Conservation (phyloP, 2,113 vertebrate genomes). For the Lophura nycthemera region DNA sequence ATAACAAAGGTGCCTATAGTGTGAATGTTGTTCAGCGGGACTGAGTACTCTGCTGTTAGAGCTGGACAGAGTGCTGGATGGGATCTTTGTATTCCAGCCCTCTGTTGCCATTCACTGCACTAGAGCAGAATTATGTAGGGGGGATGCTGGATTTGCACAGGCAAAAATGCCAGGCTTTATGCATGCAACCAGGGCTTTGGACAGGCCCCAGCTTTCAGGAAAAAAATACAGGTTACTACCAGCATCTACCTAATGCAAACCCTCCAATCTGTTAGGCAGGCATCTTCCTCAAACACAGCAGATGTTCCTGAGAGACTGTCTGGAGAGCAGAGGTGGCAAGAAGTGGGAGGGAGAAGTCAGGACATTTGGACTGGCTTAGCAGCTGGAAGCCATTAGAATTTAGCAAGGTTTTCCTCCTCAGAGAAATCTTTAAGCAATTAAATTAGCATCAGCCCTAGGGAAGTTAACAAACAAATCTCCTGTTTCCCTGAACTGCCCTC, state of each 20-base stretch:
- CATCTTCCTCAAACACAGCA: conserved; percentile 19
- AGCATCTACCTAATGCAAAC: neutral
- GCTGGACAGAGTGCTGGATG: neutral
- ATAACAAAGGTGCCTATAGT: conserved; percentile 51
- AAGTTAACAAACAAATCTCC: conserved; percentile 19
- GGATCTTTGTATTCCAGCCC: neutral
- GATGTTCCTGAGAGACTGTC: neutral
- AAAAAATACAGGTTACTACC: neutral
- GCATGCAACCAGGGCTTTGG: neutral
- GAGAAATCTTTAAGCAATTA: conserved; percentile 43
- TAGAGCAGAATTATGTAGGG: neutral
- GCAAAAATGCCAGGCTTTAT: neutral
- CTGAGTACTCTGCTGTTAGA: neutral
- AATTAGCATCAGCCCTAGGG: conserved; percentile 26
- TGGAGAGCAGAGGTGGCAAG: neutral
- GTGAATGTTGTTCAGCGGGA: conserved; percentile 1
- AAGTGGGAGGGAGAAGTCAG: neutral
- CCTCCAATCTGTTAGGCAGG: neutral
- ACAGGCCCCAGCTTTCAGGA: neutral
- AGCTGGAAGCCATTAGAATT: conserved; percentile 53
- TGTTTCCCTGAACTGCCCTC: neutral
- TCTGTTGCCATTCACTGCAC: neutral
- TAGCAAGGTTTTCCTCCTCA: conserved; percentile 23
- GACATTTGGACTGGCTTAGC: conserved; percentile 23
- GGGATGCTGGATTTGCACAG: neutral